Percentiles rank a stretch among this genome's conserved stretches.
Conservation (phyloP, 2,113 vertebrate species). For the Sinocyclocheilus grahami region DNA sequence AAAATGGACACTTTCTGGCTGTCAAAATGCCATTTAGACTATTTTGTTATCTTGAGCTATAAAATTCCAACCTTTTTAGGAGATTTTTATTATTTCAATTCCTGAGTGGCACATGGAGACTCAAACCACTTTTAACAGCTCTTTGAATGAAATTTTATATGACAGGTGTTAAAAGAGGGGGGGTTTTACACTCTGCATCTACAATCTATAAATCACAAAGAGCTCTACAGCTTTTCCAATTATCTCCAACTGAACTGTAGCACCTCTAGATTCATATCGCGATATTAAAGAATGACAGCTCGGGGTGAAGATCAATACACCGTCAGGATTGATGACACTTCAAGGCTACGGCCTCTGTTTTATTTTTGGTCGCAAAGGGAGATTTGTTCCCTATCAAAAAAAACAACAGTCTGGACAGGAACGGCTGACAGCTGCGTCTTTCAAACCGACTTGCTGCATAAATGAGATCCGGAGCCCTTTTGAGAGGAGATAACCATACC, state of each 20-base stretch:
- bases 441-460: neutral
- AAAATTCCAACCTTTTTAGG: no score
- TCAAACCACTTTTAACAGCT: neutral
- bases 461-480: neutral
- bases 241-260: conserved; percentile 1
- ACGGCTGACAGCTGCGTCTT: neutral
- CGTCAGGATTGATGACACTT: conserved; percentile 33
- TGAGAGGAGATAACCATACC: neutral
- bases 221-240: conserved; percentile 35
- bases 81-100: no score
- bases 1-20: no score
- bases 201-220: conserved; percentile 11
- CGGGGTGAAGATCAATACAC: neutral
- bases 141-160: neutral
- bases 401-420: neutral
- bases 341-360: conserved; percentile 17
- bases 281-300: conserved; percentile 11
- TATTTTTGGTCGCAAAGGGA: conserved; percentile 22
- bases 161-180: neutral
- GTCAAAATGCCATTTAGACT: no score
- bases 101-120: neutral
- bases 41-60: no score
- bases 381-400: conserved; percentile 22
- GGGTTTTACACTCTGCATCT: neutral
- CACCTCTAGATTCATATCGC: conserved; percentile 20